Conservation (phyloP, 2,113 vertebrate genomes). For the Phaethornis superciliosus region DNA sequence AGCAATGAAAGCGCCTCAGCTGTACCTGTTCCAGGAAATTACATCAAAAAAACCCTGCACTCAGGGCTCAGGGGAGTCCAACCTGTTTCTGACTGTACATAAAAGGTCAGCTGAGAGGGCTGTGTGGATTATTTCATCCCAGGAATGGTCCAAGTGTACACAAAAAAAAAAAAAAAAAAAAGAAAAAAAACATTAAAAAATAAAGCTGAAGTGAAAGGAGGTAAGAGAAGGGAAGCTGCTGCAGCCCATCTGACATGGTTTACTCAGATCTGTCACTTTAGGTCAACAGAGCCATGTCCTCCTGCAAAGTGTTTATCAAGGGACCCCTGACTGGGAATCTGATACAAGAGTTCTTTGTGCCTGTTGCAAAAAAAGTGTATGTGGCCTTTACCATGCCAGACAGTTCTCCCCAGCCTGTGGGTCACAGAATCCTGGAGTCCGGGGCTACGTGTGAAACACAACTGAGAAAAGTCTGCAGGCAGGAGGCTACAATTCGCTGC, state of each 20-base stretch:
- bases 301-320: neutral
- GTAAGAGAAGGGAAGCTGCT: neutral
- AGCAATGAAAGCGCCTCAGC: neutral
- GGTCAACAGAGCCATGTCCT: neutral
- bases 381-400: neutral
- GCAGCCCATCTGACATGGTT: neutral
- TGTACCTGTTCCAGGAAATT: constrained; percentile 32
- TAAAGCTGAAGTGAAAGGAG: neutral
- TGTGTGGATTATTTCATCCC: neutral
- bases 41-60: neutral
- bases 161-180: neutral
- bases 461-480: neutral
- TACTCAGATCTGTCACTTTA: neutral
- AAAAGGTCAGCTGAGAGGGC: neutral
- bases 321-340: neutral
- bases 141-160: neutral
- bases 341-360: neutral
- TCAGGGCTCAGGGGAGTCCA: neutral
- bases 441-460: neutral
- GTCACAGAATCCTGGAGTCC: neutral
- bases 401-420: neutral
- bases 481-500: neutral
- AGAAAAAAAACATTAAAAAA: neutral
- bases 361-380: neutral
- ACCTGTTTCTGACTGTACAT: neutral